Conservation (phyloP, 2,797 vertebrate genomes). For the Enteromius fasciolatus region DNA sequence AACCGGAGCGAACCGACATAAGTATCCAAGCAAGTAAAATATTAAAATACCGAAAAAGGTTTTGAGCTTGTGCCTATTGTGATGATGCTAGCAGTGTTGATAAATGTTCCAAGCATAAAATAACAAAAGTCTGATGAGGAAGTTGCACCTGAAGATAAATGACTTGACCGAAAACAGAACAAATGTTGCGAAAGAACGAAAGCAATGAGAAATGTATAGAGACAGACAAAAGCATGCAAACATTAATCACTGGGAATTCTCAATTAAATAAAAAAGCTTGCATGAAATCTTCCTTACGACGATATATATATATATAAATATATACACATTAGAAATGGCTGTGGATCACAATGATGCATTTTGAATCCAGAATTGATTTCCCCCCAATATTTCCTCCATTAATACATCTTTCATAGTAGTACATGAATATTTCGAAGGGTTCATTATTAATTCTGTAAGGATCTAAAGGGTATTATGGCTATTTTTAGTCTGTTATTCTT, state of each 20-base stretch:
- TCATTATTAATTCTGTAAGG: conserved; percentile 19
- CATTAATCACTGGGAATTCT: not conserved
- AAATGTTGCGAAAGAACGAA: not conserved
- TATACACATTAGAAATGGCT: conserved; percentile 21
- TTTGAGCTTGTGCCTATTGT: conserved; percentile 9
- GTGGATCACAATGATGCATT: conserved; percentile 54
- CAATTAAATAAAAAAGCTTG: not conserved
- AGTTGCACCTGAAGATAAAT: not conserved
- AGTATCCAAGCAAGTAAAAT: conserved; percentile 2
- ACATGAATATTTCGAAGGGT: conserved; percentile 51
- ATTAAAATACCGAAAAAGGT: not conserved
- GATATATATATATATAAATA: not conserved
- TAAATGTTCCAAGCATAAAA: not conserved
- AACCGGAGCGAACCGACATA: conserved; percentile 35
- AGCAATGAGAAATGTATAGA: not conserved
- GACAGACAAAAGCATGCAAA: not conserved
- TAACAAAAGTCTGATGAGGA: conserved; percentile 2
- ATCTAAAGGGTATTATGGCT: not conserved
- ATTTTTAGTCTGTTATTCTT: conserved; percentile 28
- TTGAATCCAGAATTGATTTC: conserved; percentile 51
- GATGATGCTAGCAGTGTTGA: not conserved
- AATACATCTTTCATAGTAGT: conserved; percentile 2
- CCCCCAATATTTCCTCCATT: not conserved
- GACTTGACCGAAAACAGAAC: not conserved
- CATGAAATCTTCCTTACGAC: not conserved